Evolutionary conservation across 1,140 invertebrate species (phyloP).

Genomic region (Tetramorium parvispinum): DNA sequence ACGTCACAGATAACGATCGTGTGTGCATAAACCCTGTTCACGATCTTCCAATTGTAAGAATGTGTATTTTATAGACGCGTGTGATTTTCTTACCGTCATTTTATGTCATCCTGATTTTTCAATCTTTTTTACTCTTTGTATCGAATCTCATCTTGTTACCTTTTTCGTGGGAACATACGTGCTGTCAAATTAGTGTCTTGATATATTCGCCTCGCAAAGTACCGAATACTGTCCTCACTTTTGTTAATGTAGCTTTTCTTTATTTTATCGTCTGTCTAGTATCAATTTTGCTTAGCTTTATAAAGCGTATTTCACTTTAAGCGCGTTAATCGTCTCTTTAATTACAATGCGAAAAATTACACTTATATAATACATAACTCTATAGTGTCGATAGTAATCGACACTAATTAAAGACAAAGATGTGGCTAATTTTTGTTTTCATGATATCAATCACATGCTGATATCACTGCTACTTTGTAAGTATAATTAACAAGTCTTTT

Average conservation of each 20-base stretch:
- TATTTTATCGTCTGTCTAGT: not conserved
- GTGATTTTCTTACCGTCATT: not conserved
- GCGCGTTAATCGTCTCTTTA: not conserved
- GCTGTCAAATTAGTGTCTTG: not conserved
- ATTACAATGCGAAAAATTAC: slow-evolving; percentile 21
- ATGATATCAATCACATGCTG: slow-evolving; percentile 10
- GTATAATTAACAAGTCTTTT: slow-evolving; percentile 53
- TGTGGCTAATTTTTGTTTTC: slow-evolving; percentile 29
- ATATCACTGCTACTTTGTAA: slow-evolving; percentile 43
- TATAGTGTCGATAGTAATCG: slow-evolving; percentile 13
- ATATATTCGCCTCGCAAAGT: not conserved
- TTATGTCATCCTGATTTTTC: not conserved
- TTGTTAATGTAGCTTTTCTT: not conserved
- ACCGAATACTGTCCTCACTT: not conserved
- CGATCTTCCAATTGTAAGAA: not conserved
- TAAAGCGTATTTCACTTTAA: not conserved
- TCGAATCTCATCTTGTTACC: not conserved
- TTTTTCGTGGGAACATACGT: not conserved
- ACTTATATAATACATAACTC: slow-evolving; percentile 21
- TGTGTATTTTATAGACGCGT: slow-evolving; percentile 15
- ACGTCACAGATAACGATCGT: not conserved
- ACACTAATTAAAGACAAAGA: slow-evolving; percentile 42
- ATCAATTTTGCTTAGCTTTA: not conserved
- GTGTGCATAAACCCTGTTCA: not conserved
- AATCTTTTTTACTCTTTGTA: not conserved